A percentile compares a stretch with the other conserved stretches of the same genome.
Evolutionary conservation across 2,797 vertebrate genomes (phyloP).

Genomic region (Atherinosoma microstoma): DNA sequence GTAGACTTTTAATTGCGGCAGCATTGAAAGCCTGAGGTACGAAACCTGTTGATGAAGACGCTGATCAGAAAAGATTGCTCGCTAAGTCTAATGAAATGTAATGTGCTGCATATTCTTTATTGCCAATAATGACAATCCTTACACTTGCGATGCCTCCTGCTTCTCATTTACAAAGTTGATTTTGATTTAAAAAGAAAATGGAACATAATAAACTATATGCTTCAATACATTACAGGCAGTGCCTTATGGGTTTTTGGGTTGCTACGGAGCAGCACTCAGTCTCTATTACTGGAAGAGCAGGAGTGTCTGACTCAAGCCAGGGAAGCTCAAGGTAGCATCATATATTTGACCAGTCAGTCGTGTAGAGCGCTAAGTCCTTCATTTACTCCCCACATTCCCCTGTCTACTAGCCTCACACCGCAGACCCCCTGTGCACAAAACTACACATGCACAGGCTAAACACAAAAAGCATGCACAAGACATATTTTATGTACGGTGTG

Average conservation of each 20-base stretch:
- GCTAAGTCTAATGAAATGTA: not conserved
- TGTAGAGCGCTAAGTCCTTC: constrained; percentile 78
- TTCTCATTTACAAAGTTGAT: not conserved
- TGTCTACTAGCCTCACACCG: constrained; percentile 57
- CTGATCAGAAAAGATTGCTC: not conserved
- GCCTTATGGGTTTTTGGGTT: constrained; percentile 30
- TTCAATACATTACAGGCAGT: not conserved
- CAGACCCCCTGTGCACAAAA: constrained; percentile 40
- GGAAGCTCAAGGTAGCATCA: constrained; percentile 80
- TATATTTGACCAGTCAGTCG: constrained; percentile 79
- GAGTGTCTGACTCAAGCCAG: constrained; percentile 58
- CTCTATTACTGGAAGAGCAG: constrained; percentile 70
- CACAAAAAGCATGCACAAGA: constrained; percentile 17
- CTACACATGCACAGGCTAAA: constrained; percentile 40
- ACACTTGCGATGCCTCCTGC: not conserved
- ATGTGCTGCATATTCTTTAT: not conserved
- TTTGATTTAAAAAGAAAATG: not conserved
- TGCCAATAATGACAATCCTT: not conserved
- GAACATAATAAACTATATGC: not conserved
- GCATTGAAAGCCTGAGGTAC: not conserved
- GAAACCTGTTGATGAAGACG: not conserved
- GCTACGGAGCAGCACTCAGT: constrained; percentile 60
- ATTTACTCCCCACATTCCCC: constrained; percentile 70
- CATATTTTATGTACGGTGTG: constrained; percentile 30
- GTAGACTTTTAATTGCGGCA: not conserved